Percentiles rank a stretch among this genome's conserved stretches.
Conservation (phyloP, 2,888 invertebrate genomes). For the Brenthis hecate region DNA sequence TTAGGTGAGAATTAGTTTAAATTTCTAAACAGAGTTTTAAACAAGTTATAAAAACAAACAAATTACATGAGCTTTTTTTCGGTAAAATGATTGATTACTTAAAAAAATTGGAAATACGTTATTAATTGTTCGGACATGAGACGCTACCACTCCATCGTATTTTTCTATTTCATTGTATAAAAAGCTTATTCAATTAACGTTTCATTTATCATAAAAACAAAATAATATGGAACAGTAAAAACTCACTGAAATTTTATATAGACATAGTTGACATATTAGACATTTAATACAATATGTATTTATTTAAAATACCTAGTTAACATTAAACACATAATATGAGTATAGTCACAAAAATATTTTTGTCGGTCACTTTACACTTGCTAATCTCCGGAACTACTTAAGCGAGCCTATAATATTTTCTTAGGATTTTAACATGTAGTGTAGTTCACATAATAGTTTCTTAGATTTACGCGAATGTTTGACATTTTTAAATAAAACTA, state of each 20-base stretch:
- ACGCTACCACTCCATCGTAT: conserved; percentile 4
- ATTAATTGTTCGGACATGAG: conserved; percentile 16
- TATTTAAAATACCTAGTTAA: too few species aligned
- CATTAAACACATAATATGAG: too few species aligned
- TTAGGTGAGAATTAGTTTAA: too few species aligned
- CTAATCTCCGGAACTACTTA: too few species aligned
- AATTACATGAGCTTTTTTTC: conserved; percentile 6
- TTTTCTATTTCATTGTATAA: not conserved
- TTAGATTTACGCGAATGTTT: too few species aligned
- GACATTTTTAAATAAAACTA: too few species aligned
- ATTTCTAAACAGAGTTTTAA: too few species aligned
- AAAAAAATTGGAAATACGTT: conserved; percentile 18
- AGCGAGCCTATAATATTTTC: too few species aligned
- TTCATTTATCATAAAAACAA: conserved; percentile 5
- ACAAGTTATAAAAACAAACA: not conserved
- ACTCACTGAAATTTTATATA: not conserved
- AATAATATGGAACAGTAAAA: not conserved
- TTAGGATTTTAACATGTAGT: too few species aligned
- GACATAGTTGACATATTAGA: not conserved
- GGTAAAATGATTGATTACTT: conserved; percentile 15
- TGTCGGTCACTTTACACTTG: too few species aligned
- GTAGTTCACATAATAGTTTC: too few species aligned
- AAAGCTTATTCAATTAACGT: conserved; percentile 3
- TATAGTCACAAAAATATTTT: too few species aligned
- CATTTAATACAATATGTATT: not conserved